Conservation (phyloP, 2,113 vertebrate genomes). For the Mus pahari region DNA sequence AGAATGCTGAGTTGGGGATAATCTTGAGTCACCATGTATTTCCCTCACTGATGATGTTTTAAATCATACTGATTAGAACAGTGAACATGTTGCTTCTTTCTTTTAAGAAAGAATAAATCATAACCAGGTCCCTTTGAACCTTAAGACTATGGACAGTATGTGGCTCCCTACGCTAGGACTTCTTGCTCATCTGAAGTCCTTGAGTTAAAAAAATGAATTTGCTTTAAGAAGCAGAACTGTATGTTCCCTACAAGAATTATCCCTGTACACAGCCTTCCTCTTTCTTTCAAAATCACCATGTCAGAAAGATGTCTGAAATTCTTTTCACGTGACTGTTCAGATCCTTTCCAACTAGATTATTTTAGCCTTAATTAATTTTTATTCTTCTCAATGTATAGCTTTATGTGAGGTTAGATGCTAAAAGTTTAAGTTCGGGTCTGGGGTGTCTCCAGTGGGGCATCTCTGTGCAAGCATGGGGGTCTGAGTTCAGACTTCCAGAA, state of each 20-base stretch:
- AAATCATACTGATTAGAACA: constrained; percentile 63
- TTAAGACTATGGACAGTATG: background rate
- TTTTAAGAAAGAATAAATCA: constrained; percentile 27
- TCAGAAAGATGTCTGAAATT: constrained; percentile 50
- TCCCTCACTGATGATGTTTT: constrained; percentile 37
- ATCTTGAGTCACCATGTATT: constrained; percentile 33
- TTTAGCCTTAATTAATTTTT: constrained; percentile 15
- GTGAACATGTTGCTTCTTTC: constrained; percentile 28
- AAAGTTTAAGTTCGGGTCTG: background rate
- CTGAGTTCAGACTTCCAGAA: background rate
- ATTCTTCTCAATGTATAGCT: constrained; percentile 17
- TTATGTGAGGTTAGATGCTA: background rate
- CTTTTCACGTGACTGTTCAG: constrained; percentile 31
- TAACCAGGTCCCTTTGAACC: constrained; percentile 9
- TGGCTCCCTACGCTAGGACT: background rate
- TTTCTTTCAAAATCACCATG: constrained; percentile 37
- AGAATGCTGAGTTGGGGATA: constrained; percentile 15
- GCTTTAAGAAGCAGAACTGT: constrained; percentile 11
- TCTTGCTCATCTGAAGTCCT: background rate
- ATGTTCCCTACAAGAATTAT: constrained; percentile 35
- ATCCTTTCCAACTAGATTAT: constrained; percentile 36
- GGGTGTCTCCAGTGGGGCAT: background rate
- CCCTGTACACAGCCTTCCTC: background rate
- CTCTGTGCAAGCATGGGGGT: too few species aligned
- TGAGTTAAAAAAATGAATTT: constrained; percentile 25